Evolutionary conservation across 2,888 invertebrate species (phyloP).

Genomic region (Epirrita christyi): DNA sequence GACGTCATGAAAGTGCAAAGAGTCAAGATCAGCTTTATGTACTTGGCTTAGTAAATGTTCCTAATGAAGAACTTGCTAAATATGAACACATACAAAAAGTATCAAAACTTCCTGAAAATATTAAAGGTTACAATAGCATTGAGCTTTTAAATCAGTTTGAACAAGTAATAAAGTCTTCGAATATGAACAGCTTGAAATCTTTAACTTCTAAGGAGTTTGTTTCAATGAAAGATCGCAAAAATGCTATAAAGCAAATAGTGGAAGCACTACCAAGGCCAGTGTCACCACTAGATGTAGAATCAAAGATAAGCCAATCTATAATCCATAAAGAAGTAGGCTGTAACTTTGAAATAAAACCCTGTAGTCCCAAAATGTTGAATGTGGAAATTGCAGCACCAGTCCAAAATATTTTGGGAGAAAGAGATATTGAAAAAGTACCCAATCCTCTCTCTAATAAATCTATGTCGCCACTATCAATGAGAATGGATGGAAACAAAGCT

Average conservation of each 20-base stretch:
- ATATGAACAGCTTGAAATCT: conserved; percentile 53
- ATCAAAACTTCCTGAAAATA: conserved; percentile 80
- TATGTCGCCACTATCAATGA: conserved; percentile 53
- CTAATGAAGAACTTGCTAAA: conserved; percentile 76
- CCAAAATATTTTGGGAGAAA: conserved; percentile 67
- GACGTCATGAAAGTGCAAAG: conserved; percentile 49
- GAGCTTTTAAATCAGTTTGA: conserved; percentile 79
- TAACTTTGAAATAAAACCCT: conserved; percentile 82
- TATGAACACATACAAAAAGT: conserved; percentile 82
- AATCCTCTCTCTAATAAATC: conserved; percentile 58
- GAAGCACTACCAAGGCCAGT: conserved; percentile 61
- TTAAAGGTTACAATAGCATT: conserved; percentile 78
- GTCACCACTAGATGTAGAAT: conserved; percentile 80
- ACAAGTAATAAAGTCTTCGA: conserved; percentile 74
- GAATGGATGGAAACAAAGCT: conserved; percentile 49
- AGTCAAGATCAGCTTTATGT: conserved; percentile 78
- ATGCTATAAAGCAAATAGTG: conserved; percentile 42
- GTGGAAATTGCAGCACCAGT: conserved; percentile 72
- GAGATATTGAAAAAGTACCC: conserved; percentile 74
- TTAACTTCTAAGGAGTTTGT: conserved; percentile 48
- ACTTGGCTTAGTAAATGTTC: conserved; percentile 75
- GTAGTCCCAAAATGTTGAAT: conserved; percentile 80
- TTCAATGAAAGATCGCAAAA: conserved; percentile 41
- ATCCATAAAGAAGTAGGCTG: conserved; percentile 83
- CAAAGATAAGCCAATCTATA: conserved; percentile 82